These are phyloP conservation scores for Acridotheres tristis DNA, from an alignment of 2,797 vertebrate species.

Conservation along the genomic window DNA sequence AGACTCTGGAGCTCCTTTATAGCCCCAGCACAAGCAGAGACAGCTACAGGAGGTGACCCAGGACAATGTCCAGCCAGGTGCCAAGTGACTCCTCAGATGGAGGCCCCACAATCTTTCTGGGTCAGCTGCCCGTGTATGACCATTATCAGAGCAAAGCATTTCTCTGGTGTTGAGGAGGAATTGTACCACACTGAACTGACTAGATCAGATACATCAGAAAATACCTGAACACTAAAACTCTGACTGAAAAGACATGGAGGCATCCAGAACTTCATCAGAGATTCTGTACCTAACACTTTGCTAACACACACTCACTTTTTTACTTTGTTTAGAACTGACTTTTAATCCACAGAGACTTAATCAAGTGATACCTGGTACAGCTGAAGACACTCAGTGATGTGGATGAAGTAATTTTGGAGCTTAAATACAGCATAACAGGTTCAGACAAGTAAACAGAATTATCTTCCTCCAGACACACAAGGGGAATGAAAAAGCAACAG, in stretches of 20 bases:
- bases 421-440: neutral
- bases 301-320: neutral
- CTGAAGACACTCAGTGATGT: neutral
- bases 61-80: neutral
- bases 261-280: neutral
- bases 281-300: neutral
- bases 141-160: neutral
- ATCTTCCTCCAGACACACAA: conserved; percentile 28
- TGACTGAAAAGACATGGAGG: neutral
- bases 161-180: neutral
- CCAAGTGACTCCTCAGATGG: neutral
- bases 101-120: neutral
- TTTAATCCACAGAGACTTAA: conserved; percentile 28
- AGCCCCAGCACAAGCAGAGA: neutral
- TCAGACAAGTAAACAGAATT: conserved; percentile 36
- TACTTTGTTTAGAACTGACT: neutral
- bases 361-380: neutral
- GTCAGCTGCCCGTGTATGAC: neutral
- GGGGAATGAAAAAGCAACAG: conserved; percentile 4
- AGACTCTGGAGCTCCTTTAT: neutral
- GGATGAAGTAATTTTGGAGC: neutral
- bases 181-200: rapidly evolving
- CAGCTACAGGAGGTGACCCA: neutral
- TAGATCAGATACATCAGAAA: neutral
- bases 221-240: neutral